phyloP scores from a whole-genome alignment of 2,888 invertebrate genomes.

The Ceraclea dissimilis region DNA sequence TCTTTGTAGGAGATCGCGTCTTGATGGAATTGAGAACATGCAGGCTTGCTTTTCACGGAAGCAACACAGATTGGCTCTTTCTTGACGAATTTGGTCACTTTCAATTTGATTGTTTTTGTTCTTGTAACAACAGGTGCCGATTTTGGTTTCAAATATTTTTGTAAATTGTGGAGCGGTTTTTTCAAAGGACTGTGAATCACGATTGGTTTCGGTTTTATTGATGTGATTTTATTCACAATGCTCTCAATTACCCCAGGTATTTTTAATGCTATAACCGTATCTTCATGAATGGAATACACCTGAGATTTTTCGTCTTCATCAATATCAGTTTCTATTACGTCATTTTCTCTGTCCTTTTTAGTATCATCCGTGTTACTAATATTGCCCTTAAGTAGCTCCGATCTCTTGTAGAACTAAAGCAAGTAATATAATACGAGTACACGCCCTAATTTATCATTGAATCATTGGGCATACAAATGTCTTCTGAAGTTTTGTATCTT shows the following conservation, averaged over 20 bases:
- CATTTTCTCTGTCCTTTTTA: background rate
- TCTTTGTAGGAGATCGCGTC: background rate
- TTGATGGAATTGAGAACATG: background rate
- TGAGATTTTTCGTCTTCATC: background rate
- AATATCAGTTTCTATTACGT: background rate
- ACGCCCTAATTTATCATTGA: no score
- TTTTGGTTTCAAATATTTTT: slow-evolving; percentile 5
- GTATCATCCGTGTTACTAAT: background rate
- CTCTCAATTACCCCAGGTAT: slow-evolving; percentile 10
- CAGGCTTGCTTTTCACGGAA: background rate
- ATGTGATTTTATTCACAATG: slow-evolving; percentile 3
- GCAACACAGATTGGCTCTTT: slow-evolving; percentile 22
- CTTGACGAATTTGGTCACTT: slow-evolving; percentile 16
- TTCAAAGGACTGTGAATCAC: slow-evolving; percentile 2
- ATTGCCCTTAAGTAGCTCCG: no score
- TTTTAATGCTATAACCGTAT: slow-evolving; percentile 6
- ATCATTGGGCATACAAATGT: no score
- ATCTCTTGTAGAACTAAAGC: no score
- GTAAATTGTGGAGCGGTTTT: slow-evolving; percentile 9
- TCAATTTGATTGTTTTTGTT: slow-evolving; percentile 17
- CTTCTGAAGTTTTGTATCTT: no score
- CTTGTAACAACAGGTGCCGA: slow-evolving; percentile 8
- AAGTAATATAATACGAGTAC: no score
- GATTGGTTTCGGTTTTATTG: slow-evolving; percentile 1
- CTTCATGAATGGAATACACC: no score